Conservation (phyloP, 2,797 vertebrate species). For the Falco concolor region DNA sequence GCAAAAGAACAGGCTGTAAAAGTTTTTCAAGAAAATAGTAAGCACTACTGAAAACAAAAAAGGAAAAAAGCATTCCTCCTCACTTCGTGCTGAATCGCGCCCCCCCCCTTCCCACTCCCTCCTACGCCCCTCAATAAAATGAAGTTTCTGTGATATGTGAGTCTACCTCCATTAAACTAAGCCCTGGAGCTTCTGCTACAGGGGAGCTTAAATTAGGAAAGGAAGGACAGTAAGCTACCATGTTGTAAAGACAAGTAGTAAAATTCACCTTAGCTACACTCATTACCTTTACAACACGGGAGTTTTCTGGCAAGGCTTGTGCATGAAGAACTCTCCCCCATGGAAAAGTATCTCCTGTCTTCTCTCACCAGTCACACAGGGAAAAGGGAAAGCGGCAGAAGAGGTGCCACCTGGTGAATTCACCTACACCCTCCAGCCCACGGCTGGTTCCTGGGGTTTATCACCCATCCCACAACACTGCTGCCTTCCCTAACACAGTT, state of each 20-base stretch:
- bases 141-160: background rate
- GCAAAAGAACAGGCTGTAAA: background rate
- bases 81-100: background rate
- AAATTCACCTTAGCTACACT: background rate
- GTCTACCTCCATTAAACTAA: background rate
- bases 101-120: rapidly evolving
- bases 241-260: background rate
- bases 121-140: rapidly evolving
- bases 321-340: background rate
- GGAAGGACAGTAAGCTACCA: background rate
- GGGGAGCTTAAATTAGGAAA: background rate
- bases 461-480: no score
- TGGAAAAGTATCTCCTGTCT: background rate
- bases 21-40: background rate
- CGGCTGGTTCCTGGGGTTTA: background rate
- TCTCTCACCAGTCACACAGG: background rate
- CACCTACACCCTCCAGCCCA: background rate
- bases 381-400: background rate
- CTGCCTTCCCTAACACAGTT: background rate
- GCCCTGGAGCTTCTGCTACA: background rate
- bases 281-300: background rate
- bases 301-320: background rate
- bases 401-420: background rate
- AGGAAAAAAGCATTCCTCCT: background rate
- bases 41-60: background rate